Evolutionary conservation across 2,888 invertebrate genomes (phyloP).

Genomic region (Lepidonotus clava): DNA sequence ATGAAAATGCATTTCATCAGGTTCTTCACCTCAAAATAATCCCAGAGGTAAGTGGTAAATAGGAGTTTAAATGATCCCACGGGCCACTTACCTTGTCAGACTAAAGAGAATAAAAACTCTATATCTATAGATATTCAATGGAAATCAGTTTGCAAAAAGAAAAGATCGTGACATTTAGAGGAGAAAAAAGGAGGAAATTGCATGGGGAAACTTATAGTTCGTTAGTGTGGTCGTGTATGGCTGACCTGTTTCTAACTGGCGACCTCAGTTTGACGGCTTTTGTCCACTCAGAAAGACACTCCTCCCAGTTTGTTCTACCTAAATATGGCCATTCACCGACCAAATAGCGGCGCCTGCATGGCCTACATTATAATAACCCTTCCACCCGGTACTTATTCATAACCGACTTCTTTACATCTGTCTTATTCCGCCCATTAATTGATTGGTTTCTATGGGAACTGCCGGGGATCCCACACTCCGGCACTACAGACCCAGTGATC

Average conservation of each 20-base stretch:
- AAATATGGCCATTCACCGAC: constrained; percentile 14
- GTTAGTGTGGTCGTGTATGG: not conserved
- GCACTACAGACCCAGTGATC: not conserved
- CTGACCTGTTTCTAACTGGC: constrained; percentile 9
- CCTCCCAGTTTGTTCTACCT: constrained; percentile 38
- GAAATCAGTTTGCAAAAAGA: no score
- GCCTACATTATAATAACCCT: not conserved
- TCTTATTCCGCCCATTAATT: constrained; percentile 7
- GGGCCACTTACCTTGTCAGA: no score
- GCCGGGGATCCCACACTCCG: no score
- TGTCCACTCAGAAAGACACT: constrained; percentile 20
- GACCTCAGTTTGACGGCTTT: not conserved
- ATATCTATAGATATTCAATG: no score
- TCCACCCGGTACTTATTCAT: not conserved
- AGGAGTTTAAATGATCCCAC: no score
- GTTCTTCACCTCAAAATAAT: no score
- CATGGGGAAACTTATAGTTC: not conserved
- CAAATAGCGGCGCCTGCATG: not conserved
- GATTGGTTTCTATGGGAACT: constrained; percentile 32
- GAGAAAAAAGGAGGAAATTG: no score
- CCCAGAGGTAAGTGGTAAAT: no score
- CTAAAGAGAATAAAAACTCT: no score
- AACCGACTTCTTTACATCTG: no score
- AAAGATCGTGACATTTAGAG: no score
- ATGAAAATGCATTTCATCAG: no score